Evolutionary conservation across 2,113 vertebrate species (phyloP), one percentile per base, ranked within the genome.

Genomic region (Glaucomys volans): DNA sequence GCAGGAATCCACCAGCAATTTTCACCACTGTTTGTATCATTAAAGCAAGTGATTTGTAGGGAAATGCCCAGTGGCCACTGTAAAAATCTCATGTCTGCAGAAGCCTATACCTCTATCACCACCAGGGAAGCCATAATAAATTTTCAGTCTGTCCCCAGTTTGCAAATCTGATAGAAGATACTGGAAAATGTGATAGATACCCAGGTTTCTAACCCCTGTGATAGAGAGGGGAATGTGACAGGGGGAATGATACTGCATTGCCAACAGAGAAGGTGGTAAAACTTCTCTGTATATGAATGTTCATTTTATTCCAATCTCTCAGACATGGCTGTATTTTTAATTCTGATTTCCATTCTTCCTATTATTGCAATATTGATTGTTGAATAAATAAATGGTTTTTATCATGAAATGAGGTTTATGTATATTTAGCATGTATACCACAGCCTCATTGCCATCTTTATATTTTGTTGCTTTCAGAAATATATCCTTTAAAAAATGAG

Each of bases 1-100:
- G 67, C 37, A 89, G 95, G 90, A 97, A 94, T 93, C 57, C n/a
- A 91, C 66, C 52, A 71, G 66, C 72, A 96, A 42, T 93, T 87
- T 96, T 93, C 77, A 93, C 32, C 16, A 75, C 42, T 85, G 72
- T 37, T 76, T 81, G 32, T 85, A 42, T 86, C 67, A 80, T 94
- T 81, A 95, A 93, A 88, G 64, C 8, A 37, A 40, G 66, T 87
- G 90, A 88, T 95, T 90, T 91, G 30, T 84, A 93, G 72, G 71
- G 87, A 91, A 95, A 95, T 93, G 32, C 28, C 54, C 44, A 90
- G 50, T 86, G 57, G 35, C 76, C 67, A 28, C 76, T 82, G 16
- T 67, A 57, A 96, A 95, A 87, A 54, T 52, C 18, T 47, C 24
- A 10, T 85, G 59, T 80, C 32, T 87, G 10, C 22, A 71, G n/a